Evolutionary conservation across 2,888 invertebrate genomes (phyloP), one percentile per base, ranked within the genome.

Genomic region (Tetropium fuscum): DNA sequence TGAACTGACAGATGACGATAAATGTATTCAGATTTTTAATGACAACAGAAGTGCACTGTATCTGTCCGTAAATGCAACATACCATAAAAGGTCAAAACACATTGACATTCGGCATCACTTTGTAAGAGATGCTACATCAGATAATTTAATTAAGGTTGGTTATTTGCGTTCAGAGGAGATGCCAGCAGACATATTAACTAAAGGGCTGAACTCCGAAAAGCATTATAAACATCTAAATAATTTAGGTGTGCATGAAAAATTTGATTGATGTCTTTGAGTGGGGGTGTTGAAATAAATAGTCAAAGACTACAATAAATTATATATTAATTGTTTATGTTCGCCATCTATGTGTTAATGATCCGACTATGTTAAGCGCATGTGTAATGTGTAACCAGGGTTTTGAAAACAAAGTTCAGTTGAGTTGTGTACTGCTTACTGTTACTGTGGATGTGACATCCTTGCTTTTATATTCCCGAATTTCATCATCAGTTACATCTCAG

Each of bases 31-130:
- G 8, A 18, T 64, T 11, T 60, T 22, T 25, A 64, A 66, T 64
- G 63, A 60, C 40, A 64, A 61, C 43, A 54, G 55, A 27, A 55
- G 66, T 36, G 58, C 63, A 15, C 51, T 48, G 22, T 64, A 65
- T 7, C 25, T 63, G 13, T 51, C 49, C 6, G 13, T 20, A 20
- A 60, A 60, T 53, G 60, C 45, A 25, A 25, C 53, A n/a, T 48
- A 13, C 8, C 54, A 62, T 18, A 58, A 57, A 27, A 11, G 63
- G 13, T 15, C 57, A 2, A 60, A 63, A 16, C 58, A 63, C 44
- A 64, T 64, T 25, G 61, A 64, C 19, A 40, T 30, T 10, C 13
- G 36, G 16, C 16, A 36, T 16, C 36, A 36, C 16, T 36, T 36
- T 7, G 16, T 36, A 6, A 15, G 36, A 36, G 36, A 36, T 5